Conservation (phyloP, 2,113 vertebrate species). For the Brienomyrus brachyistius region DNA sequence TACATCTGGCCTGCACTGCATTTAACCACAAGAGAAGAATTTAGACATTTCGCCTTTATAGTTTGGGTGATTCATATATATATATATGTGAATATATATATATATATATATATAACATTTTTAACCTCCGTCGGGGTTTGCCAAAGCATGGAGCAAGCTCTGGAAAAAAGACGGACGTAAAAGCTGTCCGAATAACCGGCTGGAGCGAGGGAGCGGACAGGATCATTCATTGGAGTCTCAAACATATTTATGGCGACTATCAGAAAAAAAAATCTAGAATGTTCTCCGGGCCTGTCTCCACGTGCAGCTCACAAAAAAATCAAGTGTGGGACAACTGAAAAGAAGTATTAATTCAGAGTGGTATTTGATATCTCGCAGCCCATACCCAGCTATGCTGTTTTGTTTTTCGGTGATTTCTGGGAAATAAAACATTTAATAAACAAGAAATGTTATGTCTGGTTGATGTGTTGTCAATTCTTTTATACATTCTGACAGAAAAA, state of each 20-base stretch:
- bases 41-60: conserved; percentile 23
- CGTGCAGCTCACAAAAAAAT: background rate
- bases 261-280: conserved; percentile 35
- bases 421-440: background rate
- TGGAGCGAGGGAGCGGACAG: background rate
- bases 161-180: conserved; percentile 3
- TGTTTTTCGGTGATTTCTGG: background rate
- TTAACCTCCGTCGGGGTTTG: background rate
- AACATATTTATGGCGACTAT: conserved; percentile 36
- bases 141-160: conserved; percentile 16
- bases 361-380: background rate
- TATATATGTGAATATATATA: background rate
- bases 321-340: background rate
- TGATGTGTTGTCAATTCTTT: background rate
- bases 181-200: background rate
- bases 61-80: conserved; percentile 15
- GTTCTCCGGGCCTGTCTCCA: background rate
- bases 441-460: background rate
- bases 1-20: conserved; percentile 24
- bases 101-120: background rate
- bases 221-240: conserved; percentile 26
- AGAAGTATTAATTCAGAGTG: background rate
- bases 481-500: background rate
- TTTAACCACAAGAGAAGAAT: conserved; percentile 34
- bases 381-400: no score